phyloP scores from a whole-genome alignment of 2,888 invertebrate species.

The Xestobium rufovillosum region DNA sequence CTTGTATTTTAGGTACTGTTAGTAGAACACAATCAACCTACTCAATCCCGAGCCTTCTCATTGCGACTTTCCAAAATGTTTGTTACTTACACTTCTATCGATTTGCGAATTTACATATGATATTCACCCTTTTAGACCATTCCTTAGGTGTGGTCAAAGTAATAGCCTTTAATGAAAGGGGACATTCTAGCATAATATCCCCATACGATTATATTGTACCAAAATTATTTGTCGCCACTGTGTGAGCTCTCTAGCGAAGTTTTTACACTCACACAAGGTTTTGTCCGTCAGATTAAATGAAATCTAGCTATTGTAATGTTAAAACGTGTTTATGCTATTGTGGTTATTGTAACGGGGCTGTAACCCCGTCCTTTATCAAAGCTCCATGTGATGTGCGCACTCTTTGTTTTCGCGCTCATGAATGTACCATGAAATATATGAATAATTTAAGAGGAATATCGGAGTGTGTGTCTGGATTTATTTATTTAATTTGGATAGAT shows the following conservation, averaged over 20 bases:
- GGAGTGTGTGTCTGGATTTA: too few species aligned
- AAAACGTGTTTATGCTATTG: slow-evolving; percentile 40
- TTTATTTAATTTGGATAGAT: too few species aligned
- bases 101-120: too few species aligned
- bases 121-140: too few species aligned
- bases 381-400: slow-evolving; percentile 35
- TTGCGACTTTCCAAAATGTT: too few species aligned
- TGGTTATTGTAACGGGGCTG: slow-evolving; percentile 36
- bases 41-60: too few species aligned
- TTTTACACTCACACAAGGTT: slow-evolving; percentile 27
- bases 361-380: slow-evolving; percentile 39
- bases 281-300: slow-evolving; percentile 40
- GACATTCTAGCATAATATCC: too few species aligned
- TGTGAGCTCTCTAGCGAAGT: slow-evolving; percentile 31
- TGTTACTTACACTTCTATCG: too few species aligned
- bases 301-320: slow-evolving; percentile 41
- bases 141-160: too few species aligned
- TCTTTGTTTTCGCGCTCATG: slow-evolving; percentile 33
- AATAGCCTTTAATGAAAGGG: too few species aligned
- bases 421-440: slow-evolving; percentile 28
- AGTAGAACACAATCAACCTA: too few species aligned
- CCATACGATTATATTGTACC: slow-evolving; percentile 27
- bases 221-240: slow-evolving; percentile 34
- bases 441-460: slow-evolving; percentile 30
- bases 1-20: too few species aligned